Conservation (phyloP, 2,888 invertebrate genomes). For the Trissonchulus latispiculum region DNA sequence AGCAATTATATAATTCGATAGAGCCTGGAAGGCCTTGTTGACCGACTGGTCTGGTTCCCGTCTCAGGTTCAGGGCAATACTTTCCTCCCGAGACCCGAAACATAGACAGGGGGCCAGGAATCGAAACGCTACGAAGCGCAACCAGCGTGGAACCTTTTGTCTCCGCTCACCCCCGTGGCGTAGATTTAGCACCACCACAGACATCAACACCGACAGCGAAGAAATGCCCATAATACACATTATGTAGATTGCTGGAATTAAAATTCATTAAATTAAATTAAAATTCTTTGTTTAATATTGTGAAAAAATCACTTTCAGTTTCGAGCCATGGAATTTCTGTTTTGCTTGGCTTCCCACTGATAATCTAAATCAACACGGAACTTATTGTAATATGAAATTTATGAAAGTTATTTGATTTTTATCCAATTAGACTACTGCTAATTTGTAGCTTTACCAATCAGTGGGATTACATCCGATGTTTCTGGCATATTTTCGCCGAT, state of each 20-base stretch:
- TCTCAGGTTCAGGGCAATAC: background rate
- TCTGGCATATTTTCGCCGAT: constrained; percentile 50
- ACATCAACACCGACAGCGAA: constrained; percentile 47
- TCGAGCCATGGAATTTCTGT: too few relatives aligned
- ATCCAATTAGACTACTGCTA: too few relatives aligned
- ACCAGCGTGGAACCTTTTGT: constrained; percentile 44
- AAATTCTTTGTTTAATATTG: too few relatives aligned
- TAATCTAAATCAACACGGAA: too few relatives aligned
- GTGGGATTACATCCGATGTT: constrained; percentile 49
- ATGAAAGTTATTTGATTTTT: too few relatives aligned
- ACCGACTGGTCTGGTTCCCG: constrained; percentile 1
- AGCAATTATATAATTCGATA: background rate
- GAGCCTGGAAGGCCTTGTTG: background rate
- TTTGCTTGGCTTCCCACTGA: too few relatives aligned
- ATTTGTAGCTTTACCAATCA: too few relatives aligned
- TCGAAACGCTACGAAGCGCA: constrained; percentile 42
- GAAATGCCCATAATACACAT: constrained; percentile 50
- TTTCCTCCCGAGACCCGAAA: constrained; percentile 30
- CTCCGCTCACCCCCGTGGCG: constrained; percentile 42
- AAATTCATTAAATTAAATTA: too few relatives aligned
- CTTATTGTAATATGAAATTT: too few relatives aligned
- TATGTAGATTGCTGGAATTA: constrained; percentile 45
- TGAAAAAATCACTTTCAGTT: too few relatives aligned
- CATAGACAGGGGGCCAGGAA: constrained; percentile 43
- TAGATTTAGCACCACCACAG: constrained; percentile 48